These are phyloP conservation scores for Neotoma lepida DNA, from an alignment of 2,113 vertebrate species.

Conservation along the genomic window DNA sequence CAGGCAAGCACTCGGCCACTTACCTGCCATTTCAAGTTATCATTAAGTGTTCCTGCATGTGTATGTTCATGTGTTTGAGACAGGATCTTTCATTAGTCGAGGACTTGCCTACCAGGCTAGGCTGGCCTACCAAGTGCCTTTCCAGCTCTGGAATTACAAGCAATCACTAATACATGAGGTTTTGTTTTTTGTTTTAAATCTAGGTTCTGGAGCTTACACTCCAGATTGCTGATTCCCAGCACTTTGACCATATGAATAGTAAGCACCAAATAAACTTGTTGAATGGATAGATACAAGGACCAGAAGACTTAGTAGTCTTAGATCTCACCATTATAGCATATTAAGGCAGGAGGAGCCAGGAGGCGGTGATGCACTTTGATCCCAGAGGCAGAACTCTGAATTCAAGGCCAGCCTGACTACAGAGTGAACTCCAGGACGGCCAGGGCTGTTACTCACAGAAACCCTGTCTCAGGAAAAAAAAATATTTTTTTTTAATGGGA, in stretches of 20 bases:
- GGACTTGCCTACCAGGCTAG: not conserved
- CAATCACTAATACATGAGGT: not conserved
- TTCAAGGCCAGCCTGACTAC: not conserved
- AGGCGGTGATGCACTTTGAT: too few species aligned
- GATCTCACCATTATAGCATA: not conserved
- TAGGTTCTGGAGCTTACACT: not conserved
- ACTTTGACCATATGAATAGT: not conserved
- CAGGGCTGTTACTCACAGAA: not conserved
- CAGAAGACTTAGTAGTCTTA: not conserved
- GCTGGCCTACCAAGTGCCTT: not conserved
- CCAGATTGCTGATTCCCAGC: not conserved
- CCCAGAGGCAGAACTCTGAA: not conserved
- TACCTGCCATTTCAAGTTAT: not conserved
- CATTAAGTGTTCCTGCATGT: not conserved
- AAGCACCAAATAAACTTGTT: not conserved
- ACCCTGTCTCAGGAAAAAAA: not conserved
- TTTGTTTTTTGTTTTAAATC: not conserved
- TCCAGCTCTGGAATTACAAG: not conserved
- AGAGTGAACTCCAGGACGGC: not conserved
- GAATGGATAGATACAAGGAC: not conserved
- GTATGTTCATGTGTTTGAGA: not conserved
- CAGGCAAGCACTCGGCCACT: too few species aligned
- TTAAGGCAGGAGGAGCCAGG: conserved; percentile 29
- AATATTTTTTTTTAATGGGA: too few species aligned
- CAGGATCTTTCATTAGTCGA: not conserved